These are phyloP conservation scores for Clistopyga incitator DNA, from an alignment of 2,888 invertebrate species.

Conservation along the genomic window DNA sequence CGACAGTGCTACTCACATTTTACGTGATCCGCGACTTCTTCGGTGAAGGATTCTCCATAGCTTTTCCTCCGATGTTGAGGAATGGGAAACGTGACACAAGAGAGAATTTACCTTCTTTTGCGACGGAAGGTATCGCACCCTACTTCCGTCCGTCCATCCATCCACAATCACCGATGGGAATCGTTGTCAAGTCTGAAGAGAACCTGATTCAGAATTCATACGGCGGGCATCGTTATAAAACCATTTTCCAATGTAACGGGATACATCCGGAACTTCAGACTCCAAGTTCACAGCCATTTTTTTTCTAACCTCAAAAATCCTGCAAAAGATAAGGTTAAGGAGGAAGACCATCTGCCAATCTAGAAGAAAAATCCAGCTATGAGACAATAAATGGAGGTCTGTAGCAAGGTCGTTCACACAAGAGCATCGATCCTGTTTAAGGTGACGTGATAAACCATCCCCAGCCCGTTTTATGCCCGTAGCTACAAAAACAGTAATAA, in stretches of 20 bases:
- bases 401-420: background rate
- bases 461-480: too few relatives aligned
- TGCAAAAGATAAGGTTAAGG: background rate
- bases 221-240: background rate
- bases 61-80: constrained; percentile 29
- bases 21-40: background rate
- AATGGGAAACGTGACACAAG: background rate
- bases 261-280: background rate
- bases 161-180: constrained; percentile 1
- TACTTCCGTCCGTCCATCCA: background rate
- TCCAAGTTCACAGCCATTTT: background rate
- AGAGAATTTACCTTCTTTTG: constrained; percentile 8
- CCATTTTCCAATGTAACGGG: constrained; percentile 5
- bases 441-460: too few relatives aligned
- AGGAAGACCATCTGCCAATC: background rate
- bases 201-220: constrained; percentile 9
- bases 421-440: background rate
- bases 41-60: constrained; percentile 41
- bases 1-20: constrained; percentile 23
- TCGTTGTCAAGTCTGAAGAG: constrained; percentile 10
- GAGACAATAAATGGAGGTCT: background rate
- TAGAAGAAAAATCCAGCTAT: background rate
- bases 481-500: too few relatives aligned
- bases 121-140: background rate
- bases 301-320: background rate